These are phyloP conservation scores for Epistrophe grossulariae DNA, from an alignment of 2,888 invertebrate species.

Conservation along the genomic window DNA sequence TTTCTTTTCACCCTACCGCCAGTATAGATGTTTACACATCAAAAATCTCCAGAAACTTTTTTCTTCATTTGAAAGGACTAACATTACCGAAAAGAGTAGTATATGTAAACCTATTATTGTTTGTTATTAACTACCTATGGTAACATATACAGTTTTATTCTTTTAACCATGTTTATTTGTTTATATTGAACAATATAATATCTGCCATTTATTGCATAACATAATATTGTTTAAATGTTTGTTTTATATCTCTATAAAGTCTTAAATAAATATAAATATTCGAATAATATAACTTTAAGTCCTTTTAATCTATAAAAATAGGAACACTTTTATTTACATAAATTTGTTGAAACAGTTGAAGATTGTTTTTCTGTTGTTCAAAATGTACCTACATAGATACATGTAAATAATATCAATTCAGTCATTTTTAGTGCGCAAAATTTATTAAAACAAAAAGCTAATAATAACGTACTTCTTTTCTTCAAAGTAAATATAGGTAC, in stretches of 20 bases:
- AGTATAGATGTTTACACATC: too few relatives aligned
- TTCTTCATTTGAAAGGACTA: too few relatives aligned
- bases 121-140: too few relatives aligned
- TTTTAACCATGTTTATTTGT: too few relatives aligned
- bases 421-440: constrained; percentile 11
- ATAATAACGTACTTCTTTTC: constrained; percentile 5
- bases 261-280: constrained; percentile 3
- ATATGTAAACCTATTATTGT: too few relatives aligned
- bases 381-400: not conserved
- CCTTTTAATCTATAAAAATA: not conserved
- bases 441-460: constrained; percentile 9
- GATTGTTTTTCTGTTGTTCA: constrained; percentile 2
- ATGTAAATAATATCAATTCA: too few relatives aligned
- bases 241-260: not conserved
- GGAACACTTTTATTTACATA: not conserved
- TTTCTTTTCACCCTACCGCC: too few relatives aligned
- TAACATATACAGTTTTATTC: too few relatives aligned
- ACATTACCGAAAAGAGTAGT: too few relatives aligned
- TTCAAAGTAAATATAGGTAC: not conserved
- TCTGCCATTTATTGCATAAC: not conserved
- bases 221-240: not conserved
- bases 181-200: not conserved
- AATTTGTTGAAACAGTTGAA: constrained; percentile 8
- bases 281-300: not conserved
- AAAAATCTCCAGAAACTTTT: too few relatives aligned